phyloP scores from a whole-genome alignment of 2,113 vertebrate genomes.

The Nesogale talazaci region DNA sequence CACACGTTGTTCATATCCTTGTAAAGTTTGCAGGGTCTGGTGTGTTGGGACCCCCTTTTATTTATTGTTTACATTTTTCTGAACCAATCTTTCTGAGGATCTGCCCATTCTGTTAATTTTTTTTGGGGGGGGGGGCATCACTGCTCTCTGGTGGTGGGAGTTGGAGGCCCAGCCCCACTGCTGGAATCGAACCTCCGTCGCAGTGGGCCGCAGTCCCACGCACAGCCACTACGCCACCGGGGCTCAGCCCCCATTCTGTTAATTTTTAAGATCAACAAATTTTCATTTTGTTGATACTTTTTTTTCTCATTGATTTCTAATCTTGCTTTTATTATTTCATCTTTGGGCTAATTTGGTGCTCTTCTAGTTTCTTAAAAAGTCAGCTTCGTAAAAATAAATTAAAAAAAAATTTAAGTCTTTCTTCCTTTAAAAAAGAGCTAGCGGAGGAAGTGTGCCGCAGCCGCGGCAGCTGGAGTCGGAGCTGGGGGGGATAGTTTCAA shows the following conservation, averaged over 20 bases:
- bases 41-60: neutral
- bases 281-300: neutral
- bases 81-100: neutral
- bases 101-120: neutral
- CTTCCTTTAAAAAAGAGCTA: no score
- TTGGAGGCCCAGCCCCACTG: no score
- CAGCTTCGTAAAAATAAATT: no score
- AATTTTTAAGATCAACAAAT: neutral
- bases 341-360: conserved; percentile 8
- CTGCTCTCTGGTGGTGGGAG: no score
- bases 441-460: conserved; percentile 72
- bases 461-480: conserved; percentile 62
- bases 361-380: neutral
- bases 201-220: no score
- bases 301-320: neutral
- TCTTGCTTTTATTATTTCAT: neutral
- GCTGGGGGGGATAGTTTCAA: conserved; percentile 82
- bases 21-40: neutral
- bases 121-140: no score
- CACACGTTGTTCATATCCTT: neutral
- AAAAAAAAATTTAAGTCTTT: no score
- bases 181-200: no score
- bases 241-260: neutral
- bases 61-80: neutral
- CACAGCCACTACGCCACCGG: no score